Base-by-base conservation (phyloP, 2,888 invertebrate species). In the Dusona sp. region DNA sequence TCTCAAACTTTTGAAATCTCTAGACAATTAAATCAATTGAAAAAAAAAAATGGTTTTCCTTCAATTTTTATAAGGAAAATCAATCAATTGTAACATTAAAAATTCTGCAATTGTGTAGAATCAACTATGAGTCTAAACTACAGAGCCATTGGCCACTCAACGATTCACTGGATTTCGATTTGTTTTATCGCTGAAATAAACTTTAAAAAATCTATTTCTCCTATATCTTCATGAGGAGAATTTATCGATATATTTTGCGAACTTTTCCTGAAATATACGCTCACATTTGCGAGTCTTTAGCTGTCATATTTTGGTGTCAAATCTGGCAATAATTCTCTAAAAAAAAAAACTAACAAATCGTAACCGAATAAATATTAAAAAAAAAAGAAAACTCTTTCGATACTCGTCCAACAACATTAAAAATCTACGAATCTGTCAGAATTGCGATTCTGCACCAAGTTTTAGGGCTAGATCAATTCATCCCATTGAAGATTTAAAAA, bases 391-490 rank as follows among this genome's bases (percentile, higher is more conserved):
- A 25, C n/a, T 38, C n/a, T 38, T 19, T 45, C 68, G 22, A 33
- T 1, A 22, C 38, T 22, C 2, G 9, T 38, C 8, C 9, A 22
- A 38, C 22, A 3, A 22, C 38, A 16, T 38, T 3, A 64, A 64
- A 54, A 57, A 45, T 45, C 11, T 25, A 51, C 25, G 25, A 19
- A 61, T 74, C 7, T 73, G 25, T 42, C 51, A 65, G 11, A 51
- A 77, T 51, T 29, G 61, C 42, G 64, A 77, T 29, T 75, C 64
- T 61, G 64, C 38, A 70, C 45, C 36, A 38, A 42, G 38, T 29
- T 25, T 45, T 74, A 65, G 67, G 64, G n/a, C 48, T 79, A 70
- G 61, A 79, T 42, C 45, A 75, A 77, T 75, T 79, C 57, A 74
- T 74, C 29, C 57, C 13, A 51, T 54, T 54, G 65, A 45, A 51